Percentiles rank a stretch among this genome's conserved stretches.
Evolutionary conservation across 2,888 invertebrate species (phyloP).

Genomic region (Sinopyrophorus schimmeli): DNA sequence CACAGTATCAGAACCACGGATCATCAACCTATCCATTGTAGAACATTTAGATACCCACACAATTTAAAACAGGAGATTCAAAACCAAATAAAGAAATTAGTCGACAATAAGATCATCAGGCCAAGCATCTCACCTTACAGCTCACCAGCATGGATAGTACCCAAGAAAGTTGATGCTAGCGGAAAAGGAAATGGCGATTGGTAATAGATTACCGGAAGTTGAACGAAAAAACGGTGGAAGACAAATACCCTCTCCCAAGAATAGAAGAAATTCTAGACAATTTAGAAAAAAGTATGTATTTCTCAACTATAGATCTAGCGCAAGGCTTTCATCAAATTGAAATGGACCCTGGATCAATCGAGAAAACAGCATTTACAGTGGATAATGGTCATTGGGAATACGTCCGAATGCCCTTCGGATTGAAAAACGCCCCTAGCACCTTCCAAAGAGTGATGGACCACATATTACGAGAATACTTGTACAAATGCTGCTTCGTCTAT

Average conservation of each 20-base stretch:
- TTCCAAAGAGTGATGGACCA: slow-evolving; percentile 26
- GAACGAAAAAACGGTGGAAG: slow-evolving; percentile 30
- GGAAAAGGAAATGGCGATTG: slow-evolving; percentile 30
- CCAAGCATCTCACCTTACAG: slow-evolving; percentile 33
- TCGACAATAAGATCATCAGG: slow-evolving; percentile 32
- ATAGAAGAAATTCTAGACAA: slow-evolving; percentile 41
- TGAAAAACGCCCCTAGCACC: slow-evolving; percentile 21
- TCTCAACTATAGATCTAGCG: slow-evolving; percentile 37
- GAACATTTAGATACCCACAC: slow-evolving; percentile 41
- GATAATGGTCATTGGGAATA: slow-evolving; percentile 31
- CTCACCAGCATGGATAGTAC: slow-evolving; percentile 30
- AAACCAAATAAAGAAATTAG: slow-evolving; percentile 37
- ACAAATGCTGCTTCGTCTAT: slow-evolving; percentile 24
- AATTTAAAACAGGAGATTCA: slow-evolving; percentile 41
- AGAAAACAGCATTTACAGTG: slow-evolving; percentile 27
- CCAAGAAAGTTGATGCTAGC: slow-evolving; percentile 28
- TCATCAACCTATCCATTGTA: slow-evolving; percentile 37
- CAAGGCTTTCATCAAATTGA: slow-evolving; percentile 43
- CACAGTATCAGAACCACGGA: slow-evolving; percentile 16
- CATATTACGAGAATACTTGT: slow-evolving; percentile 15
- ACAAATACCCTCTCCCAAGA: slow-evolving; percentile 30
- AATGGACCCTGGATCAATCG: slow-evolving; percentile 23
- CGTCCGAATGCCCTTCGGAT: slow-evolving; percentile 19
- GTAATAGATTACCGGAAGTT: slow-evolving; percentile 33
- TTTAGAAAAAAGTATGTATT: slow-evolving; percentile 37